Evolutionary conservation across 2,888 invertebrate species (phyloP), one percentile per base, ranked within the genome.

Genomic region (Phyto melanocephala): DNA sequence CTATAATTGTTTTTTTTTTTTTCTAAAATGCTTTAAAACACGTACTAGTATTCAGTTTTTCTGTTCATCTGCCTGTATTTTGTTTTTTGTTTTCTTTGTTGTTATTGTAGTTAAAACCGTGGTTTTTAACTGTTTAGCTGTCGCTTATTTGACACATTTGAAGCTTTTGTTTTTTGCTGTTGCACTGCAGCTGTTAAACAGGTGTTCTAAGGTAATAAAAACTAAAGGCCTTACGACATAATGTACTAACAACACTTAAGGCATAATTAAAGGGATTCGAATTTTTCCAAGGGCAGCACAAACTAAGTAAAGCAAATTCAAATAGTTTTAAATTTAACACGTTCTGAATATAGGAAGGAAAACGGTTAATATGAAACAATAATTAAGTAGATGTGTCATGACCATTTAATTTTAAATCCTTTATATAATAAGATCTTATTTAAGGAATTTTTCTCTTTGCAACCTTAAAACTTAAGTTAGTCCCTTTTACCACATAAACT

Each of bases 131-230:
- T 79, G 79, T 74, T 79, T 67, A 67, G 72, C 72, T 79, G 79
- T 67, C 72, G 72, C 52, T 74, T 74, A 54, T 79, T 79, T 79
- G 79, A 79, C 79, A 79, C 79, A 79, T 79, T 79, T 75, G 63
- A 68, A 70, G 58, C 60, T 79, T 70, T 81, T 78, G 58, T 60
- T 35, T 35, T 40, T 50, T 28, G 50, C n/a, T 52, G 35, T 62
- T 22, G 8, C 40, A 22, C 17, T 76, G 81, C 78, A 78, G 78
- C 72, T 81, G 81, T 78, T 81, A 74, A 75, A 79, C 79, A 79
- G 79, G 79, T 79, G 79, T 79, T 79, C 72, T 79, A n/a, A 74
- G 45, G 52, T 54, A 79, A 67, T 74, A 67, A 74, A 79, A 67
- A 0, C 11, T 60, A 24, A 33, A 10, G 22, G 17, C 52, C 52